Evolutionary conservation across 2,797 vertebrate species (phyloP).

Genomic region (Danio tinwini): DNA sequence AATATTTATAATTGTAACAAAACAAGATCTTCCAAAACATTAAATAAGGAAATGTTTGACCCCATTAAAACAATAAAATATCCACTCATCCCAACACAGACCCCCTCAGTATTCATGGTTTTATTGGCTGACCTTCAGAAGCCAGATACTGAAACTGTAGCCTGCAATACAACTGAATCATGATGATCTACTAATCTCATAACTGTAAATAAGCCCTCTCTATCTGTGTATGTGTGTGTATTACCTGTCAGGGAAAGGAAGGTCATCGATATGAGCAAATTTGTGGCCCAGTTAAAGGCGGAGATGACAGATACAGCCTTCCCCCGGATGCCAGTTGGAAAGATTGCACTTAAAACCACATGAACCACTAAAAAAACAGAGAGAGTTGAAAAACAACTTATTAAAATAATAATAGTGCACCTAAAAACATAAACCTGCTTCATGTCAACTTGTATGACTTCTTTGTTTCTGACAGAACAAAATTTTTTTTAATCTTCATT

Average conservation of each 20-base stretch:
- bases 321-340: slow-evolving; percentile 91
- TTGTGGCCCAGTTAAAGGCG: slow-evolving; percentile 93
- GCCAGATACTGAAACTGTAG: neutral
- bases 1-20: too few relatives aligned
- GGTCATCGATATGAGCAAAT: slow-evolving; percentile 93
- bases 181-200: slow-evolving; percentile 5
- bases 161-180: neutral
- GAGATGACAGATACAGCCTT: slow-evolving; percentile 91
- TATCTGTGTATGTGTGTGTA: neutral
- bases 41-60: neutral
- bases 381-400: neutral
- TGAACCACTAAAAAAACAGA: slow-evolving; percentile 85
- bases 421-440: too few relatives aligned
- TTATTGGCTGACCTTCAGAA: slow-evolving; percentile 6
- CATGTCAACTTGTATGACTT: neutral
- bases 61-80: neutral
- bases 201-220: neutral
- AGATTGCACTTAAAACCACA: slow-evolving; percentile 93
- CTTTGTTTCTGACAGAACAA: neutral
- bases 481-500: too few relatives aligned
- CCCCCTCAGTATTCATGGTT: neutral
- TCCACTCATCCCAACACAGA: neutral
- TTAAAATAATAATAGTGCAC: neutral
- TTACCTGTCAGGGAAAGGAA: slow-evolving; percentile 93
- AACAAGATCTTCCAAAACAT: too few relatives aligned